A percentile compares a stretch with the other conserved stretches of the same genome.
Evolutionary conservation across 2,888 invertebrate species (phyloP).

Genomic region (Cactoblastis cactorum): DNA sequence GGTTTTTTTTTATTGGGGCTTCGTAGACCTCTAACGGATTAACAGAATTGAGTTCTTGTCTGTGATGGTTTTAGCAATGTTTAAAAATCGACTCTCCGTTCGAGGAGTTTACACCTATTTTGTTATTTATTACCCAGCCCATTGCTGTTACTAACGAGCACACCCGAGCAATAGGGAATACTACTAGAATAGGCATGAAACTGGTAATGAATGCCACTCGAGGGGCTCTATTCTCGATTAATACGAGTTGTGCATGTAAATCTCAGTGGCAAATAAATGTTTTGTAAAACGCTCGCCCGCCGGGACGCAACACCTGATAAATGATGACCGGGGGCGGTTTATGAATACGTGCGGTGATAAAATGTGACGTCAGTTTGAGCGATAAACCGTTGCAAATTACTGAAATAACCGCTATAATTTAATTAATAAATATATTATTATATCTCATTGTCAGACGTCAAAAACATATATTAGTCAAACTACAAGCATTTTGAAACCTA

Average conservation of each 20-base stretch:
- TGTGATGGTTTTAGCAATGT: too few relatives aligned
- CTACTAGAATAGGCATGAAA: slow-evolving; percentile 27
- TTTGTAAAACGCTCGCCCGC: slow-evolving; percentile 55
- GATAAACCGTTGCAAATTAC: slow-evolving; percentile 20
- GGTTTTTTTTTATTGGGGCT: too few relatives aligned
- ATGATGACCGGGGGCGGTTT: slow-evolving; percentile 59
- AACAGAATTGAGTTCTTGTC: too few relatives aligned
- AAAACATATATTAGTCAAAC: neutral
- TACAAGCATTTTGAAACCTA: too few relatives aligned
- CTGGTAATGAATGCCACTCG: slow-evolving; percentile 36
- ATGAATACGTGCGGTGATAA: slow-evolving; percentile 57
- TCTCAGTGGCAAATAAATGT: slow-evolving; percentile 60
- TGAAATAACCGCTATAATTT: slow-evolving; percentile 12
- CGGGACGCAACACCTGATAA: slow-evolving; percentile 62
- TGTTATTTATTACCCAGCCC: too few relatives aligned
- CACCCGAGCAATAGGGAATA: too few relatives aligned
- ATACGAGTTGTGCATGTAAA: slow-evolving; percentile 54
- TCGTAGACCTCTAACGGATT: too few relatives aligned
- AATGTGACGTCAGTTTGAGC: slow-evolving; percentile 40
- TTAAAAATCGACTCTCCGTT: too few relatives aligned
- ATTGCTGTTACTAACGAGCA: too few relatives aligned
- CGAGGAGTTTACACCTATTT: too few relatives aligned
- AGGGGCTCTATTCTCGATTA: slow-evolving; percentile 47
- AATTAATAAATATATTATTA: neutral
- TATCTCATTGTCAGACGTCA: neutral